Base-by-base conservation (phyloP, 2,888 invertebrate genomes). In the Trachelus troglodyta region DNA sequence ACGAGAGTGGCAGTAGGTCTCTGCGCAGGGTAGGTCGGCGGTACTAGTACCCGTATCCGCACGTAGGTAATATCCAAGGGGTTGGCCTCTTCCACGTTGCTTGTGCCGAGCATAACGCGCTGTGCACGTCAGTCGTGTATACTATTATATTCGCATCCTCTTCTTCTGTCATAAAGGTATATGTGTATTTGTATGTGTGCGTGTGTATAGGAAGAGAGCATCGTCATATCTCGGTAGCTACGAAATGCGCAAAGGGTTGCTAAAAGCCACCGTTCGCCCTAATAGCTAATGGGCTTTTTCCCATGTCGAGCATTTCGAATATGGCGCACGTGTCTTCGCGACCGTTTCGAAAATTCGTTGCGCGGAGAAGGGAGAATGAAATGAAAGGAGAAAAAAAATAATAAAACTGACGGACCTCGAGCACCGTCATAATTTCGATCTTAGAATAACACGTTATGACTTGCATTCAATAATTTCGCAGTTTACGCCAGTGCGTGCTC, bases 201-300 rank as follows among this genome's bases (percentile, higher is more conserved):
- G 30, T 34, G 12, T 37, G 12, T 73, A 33, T 76, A 79, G 77
- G 76, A 80, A 79, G 74, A 77, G 74, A 79, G 81, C 84, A 85
- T 84, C 77, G 79, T 77, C 76, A 23, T 82, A 83, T 84, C 82
- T 81, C n/a, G 77, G 75, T 69, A 35, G 77, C n/a, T 73, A 69
- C 76, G 79, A 84, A 83, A 85, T 81, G 83, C 79, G 85, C 83
- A 85, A 87, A 86, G 87, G 86, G 88, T 88, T 87, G 85, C 87
- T 87, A 86, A 88, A 87, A 87, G 87, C 88, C 83, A 83, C 85
- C 82, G 83, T 31, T 71, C 31, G 71, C 56, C 69, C 35, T 75
- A 75, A 74, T 33, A 69, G 84, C 82, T 86, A 86, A 85, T 85
- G 82, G 85, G 81, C 80, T 80, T 83, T 84, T 79, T 83, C 71